Evolutionary conservation across 1,140 invertebrate species (phyloP), one percentile per base, ranked within the genome.

Genomic region (Hetaerina americana): DNA sequence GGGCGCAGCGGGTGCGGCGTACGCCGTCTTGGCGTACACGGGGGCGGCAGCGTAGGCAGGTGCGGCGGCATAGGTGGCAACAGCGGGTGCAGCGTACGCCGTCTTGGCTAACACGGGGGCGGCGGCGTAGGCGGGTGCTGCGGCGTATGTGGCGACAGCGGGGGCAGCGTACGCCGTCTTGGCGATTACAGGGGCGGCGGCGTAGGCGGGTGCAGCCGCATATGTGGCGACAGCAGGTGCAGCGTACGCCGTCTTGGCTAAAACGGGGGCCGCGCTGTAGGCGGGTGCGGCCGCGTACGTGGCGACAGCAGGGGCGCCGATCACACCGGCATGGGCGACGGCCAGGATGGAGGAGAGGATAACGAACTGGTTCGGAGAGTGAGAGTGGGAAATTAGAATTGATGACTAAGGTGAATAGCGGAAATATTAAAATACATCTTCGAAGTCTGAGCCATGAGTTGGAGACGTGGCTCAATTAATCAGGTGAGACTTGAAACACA

Each of bases 281-380:
- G n/a, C n/a, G n/a, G n/a, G n/a, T n/a, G n/a, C n/a, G n/a, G n/a
- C n/a, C n/a, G n/a, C n/a, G n/a, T 25, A n/a, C 5, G 49, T 22
- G 27, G n/a, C 27, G 26, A 68, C 25, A 12, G 72, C 18, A 31
- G 66, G 66, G 67, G 27, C 66, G 66, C 25, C 18, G 66, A 69
- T 40, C 24, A 73, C 26, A 31, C 26, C 29, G 24, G 72, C 74
- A 71, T 74, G 68, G 72, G 79, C 79, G 18, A 66, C 68, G 26
- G 66, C 57, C 74, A 31, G 72, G 66, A 69, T 22, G 82, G 82
- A 5, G 85, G 49, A 15, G 84, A 85, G 15, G n/a, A n/a, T n/a
- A n/a, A n/a, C n/a, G n/a, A n/a, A n/a, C n/a, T n/a, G n/a, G n/a
- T n/a, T n/a, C n/a, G n/a, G n/a, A n/a, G n/a, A n/a, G n/a, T n/a